Base-by-base conservation (phyloP, 2,113 vertebrate genomes). In the Myanophis thanlyinensis region DNA sequence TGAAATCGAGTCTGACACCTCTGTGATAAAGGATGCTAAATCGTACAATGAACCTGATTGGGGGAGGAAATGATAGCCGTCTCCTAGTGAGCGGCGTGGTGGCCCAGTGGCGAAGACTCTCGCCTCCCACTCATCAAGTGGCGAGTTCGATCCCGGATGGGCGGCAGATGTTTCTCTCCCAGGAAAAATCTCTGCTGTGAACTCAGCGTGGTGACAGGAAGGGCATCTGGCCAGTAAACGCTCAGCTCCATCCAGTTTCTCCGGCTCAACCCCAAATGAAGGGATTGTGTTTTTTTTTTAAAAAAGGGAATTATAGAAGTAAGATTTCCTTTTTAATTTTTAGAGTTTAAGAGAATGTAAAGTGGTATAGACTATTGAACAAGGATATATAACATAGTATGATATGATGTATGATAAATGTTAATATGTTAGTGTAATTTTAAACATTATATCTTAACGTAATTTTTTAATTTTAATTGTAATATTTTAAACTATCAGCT, bases 41-140 rank as follows among this genome's bases (percentile, higher is more conserved):
- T 62, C 4, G 4, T 30, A 12, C 5, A 27, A 62, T 4, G 59
- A 12, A 30, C 27, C 12, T 27, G 59, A 30, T 62, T 30, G 11
- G 3, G 10, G 54, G 23, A 0, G 7, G 7, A 3, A 1, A 30
- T 27, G 11, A 12, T n/a, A 0, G 3, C 12, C 30, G 59, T 5
- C 25, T 59, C 25, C 54, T 0, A 4, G n/a, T 62, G 27, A 62
- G 27, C 4, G 0, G 10, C 1, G 0, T 62, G 11, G 27, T 30
- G 27, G 27, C 27, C 27, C n/a, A 4, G 27, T 62, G 59, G 4
- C 5, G 27, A 62, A n/a, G 59, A 62, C 27, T 4, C 27, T 62
- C 27, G 4, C 59, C 59, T 62, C 59, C 59, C 11, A 4, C 59
- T 62, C 11, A 0, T 10, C 11, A 25, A 30, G 59, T 13, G 11